phyloP scores from a whole-genome alignment of 2,113 vertebrate species.

The Microcebus tavaratra region DNA sequence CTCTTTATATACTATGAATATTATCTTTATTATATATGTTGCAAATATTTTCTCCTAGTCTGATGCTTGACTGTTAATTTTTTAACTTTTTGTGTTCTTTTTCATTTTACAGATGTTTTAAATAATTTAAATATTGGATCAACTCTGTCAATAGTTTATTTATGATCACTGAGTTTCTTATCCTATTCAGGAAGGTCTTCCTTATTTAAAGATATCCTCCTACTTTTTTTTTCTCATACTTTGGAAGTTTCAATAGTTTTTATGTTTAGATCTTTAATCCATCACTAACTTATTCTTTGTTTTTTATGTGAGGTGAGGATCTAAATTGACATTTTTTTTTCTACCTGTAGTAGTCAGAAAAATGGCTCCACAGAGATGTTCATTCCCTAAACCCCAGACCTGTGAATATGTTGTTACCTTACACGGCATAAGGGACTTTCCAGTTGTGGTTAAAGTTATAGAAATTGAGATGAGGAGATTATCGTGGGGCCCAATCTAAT shows the following conservation, averaged over 20 bases:
- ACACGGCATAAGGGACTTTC: not conserved
- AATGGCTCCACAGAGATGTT: not conserved
- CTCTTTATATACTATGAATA: not conserved
- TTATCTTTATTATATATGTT: not conserved
- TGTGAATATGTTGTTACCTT: not conserved
- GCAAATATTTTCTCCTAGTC: constrained; percentile 26
- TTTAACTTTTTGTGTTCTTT: not conserved
- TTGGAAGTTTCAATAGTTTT: not conserved
- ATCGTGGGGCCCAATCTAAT: not conserved
- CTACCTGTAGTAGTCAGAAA: not conserved
- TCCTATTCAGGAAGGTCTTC: not conserved
- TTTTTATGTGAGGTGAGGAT: not conserved
- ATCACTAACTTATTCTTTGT: constrained; percentile 34
- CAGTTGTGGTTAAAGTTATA: not conserved
- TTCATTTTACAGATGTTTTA: not conserved
- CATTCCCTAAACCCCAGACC: not conserved
- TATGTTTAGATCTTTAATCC: constrained; percentile 11
- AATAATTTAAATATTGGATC: constrained; percentile 1
- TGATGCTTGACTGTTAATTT: not conserved
- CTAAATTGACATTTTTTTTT: not conserved
- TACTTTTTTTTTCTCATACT: not conserved
- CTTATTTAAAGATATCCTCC: not conserved
- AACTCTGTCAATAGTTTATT: constrained; percentile 1
- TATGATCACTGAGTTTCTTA: not conserved
- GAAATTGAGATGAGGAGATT: not conserved